Evolutionary conservation across 1,140 invertebrate species (phyloP).

Genomic region (Drosophila yakuba): DNA sequence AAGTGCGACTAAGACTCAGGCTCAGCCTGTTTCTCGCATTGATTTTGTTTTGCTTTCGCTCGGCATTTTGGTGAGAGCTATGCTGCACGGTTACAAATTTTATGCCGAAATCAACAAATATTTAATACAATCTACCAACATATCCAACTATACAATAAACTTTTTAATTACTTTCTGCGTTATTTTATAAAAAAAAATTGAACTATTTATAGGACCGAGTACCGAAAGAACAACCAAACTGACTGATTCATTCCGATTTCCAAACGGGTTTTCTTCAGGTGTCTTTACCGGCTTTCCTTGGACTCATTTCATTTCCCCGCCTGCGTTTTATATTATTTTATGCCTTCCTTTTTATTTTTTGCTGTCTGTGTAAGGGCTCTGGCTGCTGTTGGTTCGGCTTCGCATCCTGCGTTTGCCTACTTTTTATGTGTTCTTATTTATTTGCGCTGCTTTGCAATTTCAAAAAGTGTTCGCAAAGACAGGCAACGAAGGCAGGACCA

Average conservation of each 20-base stretch:
- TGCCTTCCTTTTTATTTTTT: slow-evolving; percentile 71
- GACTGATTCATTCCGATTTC: neutral
- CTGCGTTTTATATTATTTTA: slow-evolving; percentile 42
- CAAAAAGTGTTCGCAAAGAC: slow-evolving; percentile 68
- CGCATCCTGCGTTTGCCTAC: slow-evolving; percentile 62
- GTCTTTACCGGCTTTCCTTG: slow-evolving; percentile 25
- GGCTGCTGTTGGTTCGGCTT: slow-evolving; percentile 8
- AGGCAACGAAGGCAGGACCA: slow-evolving; percentile 17
- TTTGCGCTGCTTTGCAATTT: slow-evolving; percentile 81
- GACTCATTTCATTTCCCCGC: slow-evolving; percentile 72
- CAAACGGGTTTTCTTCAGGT: slow-evolving; percentile 6
- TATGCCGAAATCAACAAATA: neutral
- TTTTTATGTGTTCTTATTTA: slow-evolving; percentile 82
- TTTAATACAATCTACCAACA: neutral
- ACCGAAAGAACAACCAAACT: neutral
- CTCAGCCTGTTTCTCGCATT: slow-evolving; percentile 53
- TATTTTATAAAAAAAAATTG: too few relatives aligned
- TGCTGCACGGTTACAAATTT: neutral
- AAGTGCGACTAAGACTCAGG: slow-evolving; percentile 58
- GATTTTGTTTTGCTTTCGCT: slow-evolving; percentile 65
- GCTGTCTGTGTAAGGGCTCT: slow-evolving; percentile 33
- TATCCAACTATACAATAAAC: too few relatives aligned
- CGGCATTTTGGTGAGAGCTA: slow-evolving; percentile 27
- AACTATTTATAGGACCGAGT: neutral
- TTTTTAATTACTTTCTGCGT: too few relatives aligned